phyloP scores from a whole-genome alignment of 2,888 invertebrate species.

The Brachycybe producta region DNA sequence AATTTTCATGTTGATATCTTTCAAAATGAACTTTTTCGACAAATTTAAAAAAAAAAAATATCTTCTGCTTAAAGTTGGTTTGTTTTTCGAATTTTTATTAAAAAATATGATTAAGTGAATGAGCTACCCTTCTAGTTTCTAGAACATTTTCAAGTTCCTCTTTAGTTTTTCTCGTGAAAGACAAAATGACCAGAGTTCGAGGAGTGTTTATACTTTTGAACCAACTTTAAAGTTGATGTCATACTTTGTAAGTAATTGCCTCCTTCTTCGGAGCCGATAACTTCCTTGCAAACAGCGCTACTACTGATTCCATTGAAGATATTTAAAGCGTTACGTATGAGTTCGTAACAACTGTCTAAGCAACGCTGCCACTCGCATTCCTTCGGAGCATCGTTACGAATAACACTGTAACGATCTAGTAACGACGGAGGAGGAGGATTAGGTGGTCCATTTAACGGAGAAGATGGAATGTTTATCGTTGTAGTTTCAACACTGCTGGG shows the following conservation, averaged over 20 bases:
- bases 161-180: too few relatives aligned
- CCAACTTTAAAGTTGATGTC: not conserved
- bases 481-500: not conserved
- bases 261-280: conserved; percentile 41
- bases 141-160: too few relatives aligned
- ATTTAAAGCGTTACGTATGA: conserved; percentile 41
- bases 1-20: too few relatives aligned
- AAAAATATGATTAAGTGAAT: too few relatives aligned
- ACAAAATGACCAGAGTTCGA: too few relatives aligned
- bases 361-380: conserved; percentile 36
- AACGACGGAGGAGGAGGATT: not conserved
- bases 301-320: conserved; percentile 43
- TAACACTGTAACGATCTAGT: conserved; percentile 9
- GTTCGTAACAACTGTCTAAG: conserved; percentile 41
- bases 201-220: not conserved
- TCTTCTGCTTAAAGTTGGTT: too few relatives aligned
- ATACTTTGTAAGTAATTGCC: conserved; percentile 42
- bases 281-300: conserved; percentile 41
- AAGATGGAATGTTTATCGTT: too few relatives aligned
- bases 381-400: conserved; percentile 24
- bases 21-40: too few relatives aligned
- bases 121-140: too few relatives aligned
- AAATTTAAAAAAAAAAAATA: too few relatives aligned
- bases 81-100: not conserved
- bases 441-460: not conserved